Evolutionary conservation across 2,888 invertebrate species (phyloP).

Genomic region (Thecocarcelia acutangulata): DNA sequence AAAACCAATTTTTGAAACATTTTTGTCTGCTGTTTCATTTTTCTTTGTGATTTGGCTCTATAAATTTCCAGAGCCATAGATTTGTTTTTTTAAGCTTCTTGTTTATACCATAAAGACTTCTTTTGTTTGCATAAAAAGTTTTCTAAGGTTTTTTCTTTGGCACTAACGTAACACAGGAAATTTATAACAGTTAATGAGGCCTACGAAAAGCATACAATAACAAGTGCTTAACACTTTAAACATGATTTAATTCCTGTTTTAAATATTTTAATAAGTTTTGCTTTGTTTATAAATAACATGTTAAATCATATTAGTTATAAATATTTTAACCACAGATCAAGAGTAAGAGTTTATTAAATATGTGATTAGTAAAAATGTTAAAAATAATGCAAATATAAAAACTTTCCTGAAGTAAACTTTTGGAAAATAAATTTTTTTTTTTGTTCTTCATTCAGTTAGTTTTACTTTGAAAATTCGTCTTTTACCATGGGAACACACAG

Average conservation of each 20-base stretch:
- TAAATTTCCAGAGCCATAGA: constrained; percentile 15
- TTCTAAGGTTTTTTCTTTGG: constrained; percentile 3
- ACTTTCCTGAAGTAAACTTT: too few species aligned
- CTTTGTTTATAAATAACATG: neutral
- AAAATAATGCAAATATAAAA: too few species aligned
- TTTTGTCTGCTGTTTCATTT: neutral
- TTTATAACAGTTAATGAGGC: constrained; percentile 69
- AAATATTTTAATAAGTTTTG: neutral
- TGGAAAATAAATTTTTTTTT: too few species aligned
- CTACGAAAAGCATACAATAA: neutral
- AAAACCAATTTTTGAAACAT: neutral
- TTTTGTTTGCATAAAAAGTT: constrained; percentile 9
- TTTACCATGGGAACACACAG: too few species aligned
- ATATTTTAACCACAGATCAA: too few species aligned
- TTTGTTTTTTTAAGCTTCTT: too few species aligned
- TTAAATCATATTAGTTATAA: too few species aligned
- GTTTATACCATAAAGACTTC: neutral
- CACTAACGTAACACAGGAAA: constrained; percentile 64
- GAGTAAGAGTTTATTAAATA: neutral
- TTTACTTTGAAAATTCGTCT: too few species aligned
- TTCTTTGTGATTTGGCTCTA: constrained; percentile 27
- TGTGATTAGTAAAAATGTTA: neutral
- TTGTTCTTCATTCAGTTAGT: too few species aligned
- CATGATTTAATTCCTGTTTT: constrained; percentile 11
- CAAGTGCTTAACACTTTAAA: constrained; percentile 5